A percentile compares a stretch with the other conserved stretches of the same genome.
Evolutionary conservation across 2,888 invertebrate species (phyloP).

Genomic region (Drosophila ustulata): DNA sequence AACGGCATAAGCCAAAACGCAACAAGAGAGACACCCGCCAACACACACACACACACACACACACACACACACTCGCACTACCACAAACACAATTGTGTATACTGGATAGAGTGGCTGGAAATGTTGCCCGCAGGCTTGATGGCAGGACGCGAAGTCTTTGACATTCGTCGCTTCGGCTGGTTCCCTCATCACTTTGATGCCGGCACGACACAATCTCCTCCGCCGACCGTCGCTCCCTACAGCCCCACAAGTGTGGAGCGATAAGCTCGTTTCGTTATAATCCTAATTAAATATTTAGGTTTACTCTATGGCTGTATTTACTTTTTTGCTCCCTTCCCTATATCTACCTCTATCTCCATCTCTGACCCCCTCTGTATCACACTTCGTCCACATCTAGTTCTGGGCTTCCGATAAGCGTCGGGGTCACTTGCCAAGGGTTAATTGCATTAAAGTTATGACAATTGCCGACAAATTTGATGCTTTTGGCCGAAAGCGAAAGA

Average conservation of each 20-base stretch:
- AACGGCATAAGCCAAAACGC: conserved; percentile 71
- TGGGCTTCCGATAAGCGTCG: conserved; percentile 40
- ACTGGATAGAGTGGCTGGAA: conserved; percentile 52
- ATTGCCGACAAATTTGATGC: conserved; percentile 70
- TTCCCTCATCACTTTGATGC: conserved; percentile 59
- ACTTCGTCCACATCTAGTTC: conserved; percentile 35
- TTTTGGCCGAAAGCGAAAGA: conserved; percentile 30
- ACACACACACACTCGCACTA: conserved; percentile 15
- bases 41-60: conserved; percentile 21
- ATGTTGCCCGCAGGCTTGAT: conserved; percentile 62
- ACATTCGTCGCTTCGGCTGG: conserved; percentile 61
- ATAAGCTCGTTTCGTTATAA: conserved; percentile 78
- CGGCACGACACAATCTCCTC: background rate
- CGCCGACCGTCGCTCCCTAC: background rate
- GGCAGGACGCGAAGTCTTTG: conserved; percentile 64
- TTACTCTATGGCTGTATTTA: conserved; percentile 78
- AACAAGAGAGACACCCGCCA: conserved; percentile 26
- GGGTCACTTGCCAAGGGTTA: conserved; percentile 70
- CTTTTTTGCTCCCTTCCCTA: conserved; percentile 36
- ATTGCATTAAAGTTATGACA: conserved; percentile 79
- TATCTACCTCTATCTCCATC: conserved; percentile 7
- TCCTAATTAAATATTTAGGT: conserved; percentile 80
- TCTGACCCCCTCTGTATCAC: conserved; percentile 15
- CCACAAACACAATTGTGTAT: conserved; percentile 17
- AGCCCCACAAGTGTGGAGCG: conserved; percentile 45